phyloP scores from a whole-genome alignment of 2,888 invertebrate genomes.

The Apamea sordens region DNA sequence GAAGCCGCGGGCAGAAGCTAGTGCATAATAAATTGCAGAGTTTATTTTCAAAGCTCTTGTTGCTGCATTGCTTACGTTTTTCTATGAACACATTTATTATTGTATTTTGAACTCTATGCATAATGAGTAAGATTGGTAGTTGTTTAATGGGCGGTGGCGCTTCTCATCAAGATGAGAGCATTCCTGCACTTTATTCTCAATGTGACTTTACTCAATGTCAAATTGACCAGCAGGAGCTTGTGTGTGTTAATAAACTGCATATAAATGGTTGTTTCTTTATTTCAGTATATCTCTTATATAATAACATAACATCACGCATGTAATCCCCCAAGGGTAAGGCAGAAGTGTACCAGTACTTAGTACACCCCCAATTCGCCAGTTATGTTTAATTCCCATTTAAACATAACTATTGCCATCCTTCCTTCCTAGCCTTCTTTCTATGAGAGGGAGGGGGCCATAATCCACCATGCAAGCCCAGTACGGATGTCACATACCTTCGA shows the following conservation, averaged over 20 bases:
- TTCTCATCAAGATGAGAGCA: constrained; percentile 37
- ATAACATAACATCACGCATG: no score
- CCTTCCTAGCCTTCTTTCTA: no score
- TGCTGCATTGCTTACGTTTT: constrained; percentile 56
- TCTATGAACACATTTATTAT: not conserved
- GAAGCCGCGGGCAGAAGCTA: no score
- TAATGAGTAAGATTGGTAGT: not conserved
- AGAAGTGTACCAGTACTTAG: no score
- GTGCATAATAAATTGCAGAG: constrained; percentile 37
- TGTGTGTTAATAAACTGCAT: not conserved
- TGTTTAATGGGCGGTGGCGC: constrained; percentile 1
- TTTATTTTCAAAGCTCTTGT: constrained; percentile 49
- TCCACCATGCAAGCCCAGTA: no score
- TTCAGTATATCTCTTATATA: not conserved
- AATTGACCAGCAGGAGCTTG: constrained; percentile 9
- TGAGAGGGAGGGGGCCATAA: no score
- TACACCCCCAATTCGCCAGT: no score
- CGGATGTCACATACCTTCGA: no score
- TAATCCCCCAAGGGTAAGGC: no score
- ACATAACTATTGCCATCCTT: no score
- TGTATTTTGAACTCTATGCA: constrained; percentile 13
- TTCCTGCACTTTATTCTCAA: constrained; percentile 57
- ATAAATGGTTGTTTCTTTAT: not conserved
- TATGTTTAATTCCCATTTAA: no score
- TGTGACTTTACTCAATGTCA: constrained; percentile 63